Evolutionary conservation across 2,888 invertebrate genomes (phyloP), one percentile per base, ranked within the genome.

Genomic region (Limnephilus auricula): DNA sequence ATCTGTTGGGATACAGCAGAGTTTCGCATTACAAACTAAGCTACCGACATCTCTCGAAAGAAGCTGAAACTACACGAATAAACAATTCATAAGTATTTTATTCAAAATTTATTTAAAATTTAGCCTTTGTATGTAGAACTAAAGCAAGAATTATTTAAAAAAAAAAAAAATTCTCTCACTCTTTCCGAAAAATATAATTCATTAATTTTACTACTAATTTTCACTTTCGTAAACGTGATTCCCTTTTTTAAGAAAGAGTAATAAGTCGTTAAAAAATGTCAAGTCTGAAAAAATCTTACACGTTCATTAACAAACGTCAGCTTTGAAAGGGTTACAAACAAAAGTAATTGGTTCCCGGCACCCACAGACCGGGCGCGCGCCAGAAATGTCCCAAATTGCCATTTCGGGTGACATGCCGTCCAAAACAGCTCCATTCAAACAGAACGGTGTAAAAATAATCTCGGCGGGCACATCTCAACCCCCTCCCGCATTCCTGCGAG

Each of bases 401-500:
- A 85, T 37, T 85, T 45, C 13, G 25, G 40, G 85, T 85, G 85
- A 40, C 37, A 85, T 30, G 15, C 40, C n/a, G 15, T 85, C 40
- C 85, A 85, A 85, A 85, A 34, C 34, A 40, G 37, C 40, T 85
- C 40, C 30, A 37, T 45, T 15, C 50, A 18, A 88, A 65, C 31
- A 65, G 32, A 78, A 45, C n/a, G 32, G 34, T 32, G 88, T 88
- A 88, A 88, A 88, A 88, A 88, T 88, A 79, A 88, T 65, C 31
- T 32, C 85, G 4, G n/a, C 40, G 40, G 85, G 30, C n/a, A 40
- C 34, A 45, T 37, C 90, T 82, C 89, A 45, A n/a, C 90, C 85
- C 83, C 80, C 80, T 37, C 80, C 37, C 65, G 65, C 82, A 34
- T 79, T 90, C 91, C 88, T 78, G 79, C 18, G 91, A 90, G 90